Evolutionary conservation across 2,113 vertebrate species (phyloP).

Genomic region (Mastomys natalensis): DNA sequence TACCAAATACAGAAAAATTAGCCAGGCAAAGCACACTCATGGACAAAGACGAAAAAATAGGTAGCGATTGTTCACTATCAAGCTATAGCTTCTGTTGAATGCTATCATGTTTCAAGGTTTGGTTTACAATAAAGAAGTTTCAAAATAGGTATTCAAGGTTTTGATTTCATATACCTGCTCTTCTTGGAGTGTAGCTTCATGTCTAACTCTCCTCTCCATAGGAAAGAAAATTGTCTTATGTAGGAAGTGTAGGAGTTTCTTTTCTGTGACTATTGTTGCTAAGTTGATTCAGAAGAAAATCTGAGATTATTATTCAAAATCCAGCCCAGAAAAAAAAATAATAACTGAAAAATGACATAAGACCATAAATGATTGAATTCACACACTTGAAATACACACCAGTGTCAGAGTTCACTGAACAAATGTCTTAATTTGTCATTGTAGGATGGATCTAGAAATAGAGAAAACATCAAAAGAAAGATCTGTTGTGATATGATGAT

Average conservation of each 20-base stretch:
- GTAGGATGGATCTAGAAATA: slow-evolving; percentile 71
- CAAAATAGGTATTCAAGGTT: background rate
- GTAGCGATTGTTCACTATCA: background rate
- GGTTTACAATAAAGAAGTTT: background rate
- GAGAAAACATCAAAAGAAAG: slow-evolving; percentile 74
- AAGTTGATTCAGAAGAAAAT: slow-evolving; percentile 37
- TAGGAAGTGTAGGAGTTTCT: background rate
- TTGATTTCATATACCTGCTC: background rate
- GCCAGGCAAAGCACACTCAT: background rate
- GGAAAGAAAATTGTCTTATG: background rate
- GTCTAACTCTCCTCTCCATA: background rate
- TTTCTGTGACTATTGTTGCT: background rate
- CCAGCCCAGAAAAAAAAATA: slow-evolving; percentile 40
- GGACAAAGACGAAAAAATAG: background rate
- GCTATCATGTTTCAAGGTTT: background rate
- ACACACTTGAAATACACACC: background rate
- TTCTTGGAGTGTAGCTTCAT: background rate
- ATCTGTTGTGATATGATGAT: slow-evolving; percentile 63
- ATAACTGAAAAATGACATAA: background rate
- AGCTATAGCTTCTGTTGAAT: slow-evolving; percentile 8
- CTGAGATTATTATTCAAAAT: background rate
- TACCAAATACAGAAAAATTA: slow-evolving; percentile 13
- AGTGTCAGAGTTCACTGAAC: slow-evolving; percentile 64
- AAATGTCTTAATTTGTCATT: slow-evolving; percentile 75
- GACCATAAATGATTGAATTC: slow-evolving; percentile 39